Base-by-base conservation (phyloP, 1,140 invertebrate genomes). In the Dryas iulia region DNA sequence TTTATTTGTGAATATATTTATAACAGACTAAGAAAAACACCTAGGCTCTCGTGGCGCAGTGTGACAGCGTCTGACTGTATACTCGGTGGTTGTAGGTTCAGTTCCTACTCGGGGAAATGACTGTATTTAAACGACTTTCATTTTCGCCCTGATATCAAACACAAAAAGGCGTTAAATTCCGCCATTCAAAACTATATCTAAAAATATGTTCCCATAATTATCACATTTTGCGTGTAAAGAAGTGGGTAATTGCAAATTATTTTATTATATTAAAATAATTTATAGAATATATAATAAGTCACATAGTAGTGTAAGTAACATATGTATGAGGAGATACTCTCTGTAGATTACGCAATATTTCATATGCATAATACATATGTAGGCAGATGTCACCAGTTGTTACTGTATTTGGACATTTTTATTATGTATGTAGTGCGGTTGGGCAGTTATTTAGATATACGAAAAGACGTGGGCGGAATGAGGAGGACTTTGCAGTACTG, bases 401-500 rank as follows among this genome's bases (percentile, higher is more conserved):
- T 59, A 61, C 63, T 65, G 57, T 60, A 67, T 67, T 60, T 67
- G 58, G 65, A 60, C 60, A 67, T 60, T 60, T 60, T 67, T 47
- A 67, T 67, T 52, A 63, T 57, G 47, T 66, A 66, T 62, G 31
- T 62, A 69, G 60, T 63, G 58, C 59, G 28, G 59, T 26, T 12
- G 60, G 63, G 58, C 59, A 33, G 59, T 26, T 12, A 52, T 62
- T 68, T 59, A 33, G 21, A 60, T 62, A 70, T 52, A 28, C 24
- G 72, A 65, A 52, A 28, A 23, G 53, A 64, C 53, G 75, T 72
- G 73, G 75, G 66, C 35, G 52, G 76, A 47, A 72, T 59, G 69
- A 65, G 64, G 72, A 52, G 59, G 39, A 12, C 35, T 61, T 18
- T 11, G 56, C 26, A 1, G 26, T 82, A 73, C 71, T 83, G 76